These are phyloP conservation scores for Sitophilus oryzae DNA, from an alignment of 1,140 invertebrate genomes.

Conservation along the genomic window DNA sequence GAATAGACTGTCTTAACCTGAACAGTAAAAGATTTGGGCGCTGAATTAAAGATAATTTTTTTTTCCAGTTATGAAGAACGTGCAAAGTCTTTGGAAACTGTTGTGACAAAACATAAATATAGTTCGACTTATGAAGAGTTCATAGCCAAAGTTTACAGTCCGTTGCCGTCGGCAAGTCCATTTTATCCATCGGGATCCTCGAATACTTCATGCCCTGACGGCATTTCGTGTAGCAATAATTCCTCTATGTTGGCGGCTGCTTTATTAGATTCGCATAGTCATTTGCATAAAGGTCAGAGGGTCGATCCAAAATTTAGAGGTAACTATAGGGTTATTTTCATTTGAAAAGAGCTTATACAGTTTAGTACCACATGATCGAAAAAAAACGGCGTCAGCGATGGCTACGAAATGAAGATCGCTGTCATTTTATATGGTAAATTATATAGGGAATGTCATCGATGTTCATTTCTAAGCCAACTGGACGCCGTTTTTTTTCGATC, in stretches of 20 bases:
- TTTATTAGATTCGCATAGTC: constrained; percentile 46
- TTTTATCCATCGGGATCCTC: constrained; percentile 42
- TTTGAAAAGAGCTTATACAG: neutral
- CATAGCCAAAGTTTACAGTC: constrained; percentile 76
- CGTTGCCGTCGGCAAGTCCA: constrained; percentile 55
- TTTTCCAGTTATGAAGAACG: constrained; percentile 81
- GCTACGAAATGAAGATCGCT: no score
- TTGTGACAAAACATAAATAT: constrained; percentile 84
- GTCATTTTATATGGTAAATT: no score
- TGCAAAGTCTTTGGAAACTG: constrained; percentile 75
- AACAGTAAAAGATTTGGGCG: neutral
- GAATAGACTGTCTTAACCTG: no score
- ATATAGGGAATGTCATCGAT: no score
- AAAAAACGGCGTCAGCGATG: no score
- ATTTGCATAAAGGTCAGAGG: constrained; percentile 35
- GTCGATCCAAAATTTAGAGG: constrained; percentile 39
- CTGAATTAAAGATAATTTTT: constrained; percentile 1
- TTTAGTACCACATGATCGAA: no score
- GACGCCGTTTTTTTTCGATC: no score
- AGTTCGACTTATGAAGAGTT: constrained; percentile 90
- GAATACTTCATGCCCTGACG: constrained; percentile 22
- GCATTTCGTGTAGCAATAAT: constrained; percentile 27
- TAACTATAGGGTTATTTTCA: constrained; percentile 22
- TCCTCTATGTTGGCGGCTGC: constrained; percentile 48
- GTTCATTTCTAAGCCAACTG: no score